phyloP scores from a whole-genome alignment of 2,113 vertebrate genomes.

The Baryphthengus martii region DNA sequence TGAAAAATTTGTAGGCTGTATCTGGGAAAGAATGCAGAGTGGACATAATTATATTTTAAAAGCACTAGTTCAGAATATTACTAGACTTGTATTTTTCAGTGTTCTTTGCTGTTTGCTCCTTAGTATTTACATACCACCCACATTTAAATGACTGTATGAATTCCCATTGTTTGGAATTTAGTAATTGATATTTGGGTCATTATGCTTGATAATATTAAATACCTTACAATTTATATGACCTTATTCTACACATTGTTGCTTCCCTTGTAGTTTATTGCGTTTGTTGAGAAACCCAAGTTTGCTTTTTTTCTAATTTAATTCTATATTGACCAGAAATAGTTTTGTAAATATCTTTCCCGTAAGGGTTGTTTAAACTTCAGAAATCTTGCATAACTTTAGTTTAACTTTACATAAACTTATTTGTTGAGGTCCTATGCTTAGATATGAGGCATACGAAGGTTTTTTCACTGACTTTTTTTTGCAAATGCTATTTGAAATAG shows the following conservation, averaged over 20 bases:
- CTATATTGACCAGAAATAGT: neutral
- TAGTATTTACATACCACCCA: accelerated
- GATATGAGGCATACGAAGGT: neutral
- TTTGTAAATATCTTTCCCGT: conserved; percentile 1
- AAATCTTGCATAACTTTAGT: conserved; percentile 32
- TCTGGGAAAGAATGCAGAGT: accelerated
- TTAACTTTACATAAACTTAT: neutral
- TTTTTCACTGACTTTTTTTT: neutral
- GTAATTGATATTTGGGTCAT: accelerated
- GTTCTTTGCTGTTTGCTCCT: neutral
- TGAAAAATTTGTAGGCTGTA: accelerated
- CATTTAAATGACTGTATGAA: neutral
- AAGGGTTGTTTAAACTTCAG: conserved; percentile 42
- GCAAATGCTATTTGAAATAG: neutral
- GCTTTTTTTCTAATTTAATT: neutral
- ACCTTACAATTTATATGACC: accelerated
- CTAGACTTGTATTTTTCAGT: accelerated
- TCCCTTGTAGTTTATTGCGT: neutral
- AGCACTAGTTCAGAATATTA: accelerated
- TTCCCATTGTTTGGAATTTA: accelerated
- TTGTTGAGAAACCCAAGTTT: neutral
- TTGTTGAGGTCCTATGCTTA: neutral
- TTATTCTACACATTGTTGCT: neutral
- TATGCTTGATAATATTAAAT: neutral
- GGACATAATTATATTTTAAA: neutral